Conservation (phyloP, 1,140 invertebrate species). For the Linepithema humile region DNA sequence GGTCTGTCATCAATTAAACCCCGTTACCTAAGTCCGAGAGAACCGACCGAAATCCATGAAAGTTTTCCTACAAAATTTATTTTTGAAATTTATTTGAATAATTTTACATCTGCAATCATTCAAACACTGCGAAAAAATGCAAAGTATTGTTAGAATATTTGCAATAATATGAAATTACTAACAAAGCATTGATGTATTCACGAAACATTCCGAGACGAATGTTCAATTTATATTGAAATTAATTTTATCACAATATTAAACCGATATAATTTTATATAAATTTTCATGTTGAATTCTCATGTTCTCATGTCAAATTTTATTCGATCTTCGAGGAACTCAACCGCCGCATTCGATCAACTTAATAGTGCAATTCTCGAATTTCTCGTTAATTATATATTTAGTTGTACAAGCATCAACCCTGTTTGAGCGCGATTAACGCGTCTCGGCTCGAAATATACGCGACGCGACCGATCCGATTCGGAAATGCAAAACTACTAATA, state of each 20-base stretch:
- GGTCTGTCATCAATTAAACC: slow-evolving; percentile 12
- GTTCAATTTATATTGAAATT: not conserved
- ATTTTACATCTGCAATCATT: not conserved
- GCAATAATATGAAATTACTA: not conserved
- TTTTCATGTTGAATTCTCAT: too few species aligned
- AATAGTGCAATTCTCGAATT: not conserved
- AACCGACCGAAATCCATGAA: not conserved
- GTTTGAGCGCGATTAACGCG: slow-evolving; percentile 29
- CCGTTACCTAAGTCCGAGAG: slow-evolving; percentile 3
- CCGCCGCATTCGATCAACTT: not conserved
- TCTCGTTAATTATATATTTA: not conserved
- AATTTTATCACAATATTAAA: too few species aligned
- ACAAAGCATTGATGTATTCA: not conserved
- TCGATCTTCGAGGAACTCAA: too few species aligned
- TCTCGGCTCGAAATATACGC: not conserved
- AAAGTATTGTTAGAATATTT: not conserved
- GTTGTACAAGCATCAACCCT: slow-evolving; percentile 31
- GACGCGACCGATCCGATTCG: slow-evolving; percentile 7
- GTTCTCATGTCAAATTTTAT: too few species aligned
- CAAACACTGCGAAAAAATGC: not conserved
- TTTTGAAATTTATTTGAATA: not conserved
- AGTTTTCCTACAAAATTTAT: slow-evolving; percentile 9
- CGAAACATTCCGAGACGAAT: not conserved
- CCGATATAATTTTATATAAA: too few species aligned
- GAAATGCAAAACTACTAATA: not conserved